These are phyloP conservation scores for Sus scrofa DNA, from an alignment of 2,113 vertebrate species.

Conservation along the genomic window DNA sequence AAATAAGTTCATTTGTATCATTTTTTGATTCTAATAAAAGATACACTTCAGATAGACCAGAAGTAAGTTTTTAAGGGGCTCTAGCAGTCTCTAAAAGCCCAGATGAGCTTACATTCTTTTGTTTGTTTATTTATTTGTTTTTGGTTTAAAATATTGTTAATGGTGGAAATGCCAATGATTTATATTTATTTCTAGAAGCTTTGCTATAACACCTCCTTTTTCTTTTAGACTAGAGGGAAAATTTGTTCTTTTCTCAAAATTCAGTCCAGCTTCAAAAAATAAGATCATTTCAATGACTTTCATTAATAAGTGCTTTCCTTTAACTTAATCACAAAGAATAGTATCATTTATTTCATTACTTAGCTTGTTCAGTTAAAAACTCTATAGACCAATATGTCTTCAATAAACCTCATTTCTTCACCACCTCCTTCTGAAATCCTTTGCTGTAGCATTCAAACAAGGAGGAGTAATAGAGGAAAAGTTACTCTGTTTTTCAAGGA, in stretches of 20 bases:
- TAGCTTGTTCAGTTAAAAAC: constrained; percentile 2
- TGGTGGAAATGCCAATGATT: not conserved
- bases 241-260: constrained; percentile 31
- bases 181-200: not conserved
- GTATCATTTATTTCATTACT: not conserved
- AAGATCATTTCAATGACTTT: not conserved
- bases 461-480: not conserved
- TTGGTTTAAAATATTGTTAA: constrained; percentile 29
- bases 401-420: not conserved
- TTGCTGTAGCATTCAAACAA: not conserved
- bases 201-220: not conserved
- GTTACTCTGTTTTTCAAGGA: constrained; percentile 59
- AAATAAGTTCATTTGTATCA: too few species aligned
- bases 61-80: not conserved
- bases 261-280: constrained; percentile 34
- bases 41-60: not conserved
- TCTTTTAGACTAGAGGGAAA: not conserved
- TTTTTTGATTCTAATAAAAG: constrained; percentile 11
- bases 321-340: not conserved
- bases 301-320: not conserved
- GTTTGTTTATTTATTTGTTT: not conserved
- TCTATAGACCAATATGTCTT: not conserved
- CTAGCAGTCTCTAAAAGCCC: not conserved
- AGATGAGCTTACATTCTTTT: not conserved
- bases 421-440: not conserved